phyloP scores from a whole-genome alignment of 2,888 invertebrate genomes.

The Aleiodes testaceus region DNA sequence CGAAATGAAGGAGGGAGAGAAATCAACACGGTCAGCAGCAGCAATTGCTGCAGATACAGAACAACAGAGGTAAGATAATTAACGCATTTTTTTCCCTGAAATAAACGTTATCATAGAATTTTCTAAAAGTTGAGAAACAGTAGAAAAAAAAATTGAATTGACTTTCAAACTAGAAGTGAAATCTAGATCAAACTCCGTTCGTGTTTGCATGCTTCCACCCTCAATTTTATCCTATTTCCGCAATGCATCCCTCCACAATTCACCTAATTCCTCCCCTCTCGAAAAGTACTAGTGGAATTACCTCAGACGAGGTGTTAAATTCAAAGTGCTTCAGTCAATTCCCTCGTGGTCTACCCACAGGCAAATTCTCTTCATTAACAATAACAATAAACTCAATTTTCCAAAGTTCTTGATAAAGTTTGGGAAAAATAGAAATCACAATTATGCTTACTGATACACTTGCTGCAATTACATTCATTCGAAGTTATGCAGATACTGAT shows the following conservation, averaged over 20 bases:
- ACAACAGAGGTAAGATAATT: conserved; percentile 49
- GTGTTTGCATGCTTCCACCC: conserved; percentile 40
- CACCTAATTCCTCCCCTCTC: conserved; percentile 19
- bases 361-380: conserved; percentile 10
- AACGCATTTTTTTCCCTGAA: background rate
- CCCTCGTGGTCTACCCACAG: conserved; percentile 10
- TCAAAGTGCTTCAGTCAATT: conserved; percentile 48
- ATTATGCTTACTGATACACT: conserved; percentile 57
- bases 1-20: conserved; percentile 56
- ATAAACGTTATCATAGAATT: too few species aligned
- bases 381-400: background rate
- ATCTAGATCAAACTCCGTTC: conserved; percentile 42
- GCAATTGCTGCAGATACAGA: conserved; percentile 55
- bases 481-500: conserved; percentile 58
- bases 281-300: background rate
- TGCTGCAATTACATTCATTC: conserved; percentile 59
- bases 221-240: conserved; percentile 48
- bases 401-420: background rate
- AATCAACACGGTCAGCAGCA: conserved; percentile 46
- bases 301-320: conserved; percentile 48
- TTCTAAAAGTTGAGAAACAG: background rate
- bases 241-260: conserved; percentile 50
- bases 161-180: conserved; percentile 17
- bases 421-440: conserved; percentile 24
- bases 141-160: conserved; percentile 32